Evolutionary conservation across 53 echinoderm and acorn worm species (phyloP).

Genomic region (Echinometra lucunter): DNA sequence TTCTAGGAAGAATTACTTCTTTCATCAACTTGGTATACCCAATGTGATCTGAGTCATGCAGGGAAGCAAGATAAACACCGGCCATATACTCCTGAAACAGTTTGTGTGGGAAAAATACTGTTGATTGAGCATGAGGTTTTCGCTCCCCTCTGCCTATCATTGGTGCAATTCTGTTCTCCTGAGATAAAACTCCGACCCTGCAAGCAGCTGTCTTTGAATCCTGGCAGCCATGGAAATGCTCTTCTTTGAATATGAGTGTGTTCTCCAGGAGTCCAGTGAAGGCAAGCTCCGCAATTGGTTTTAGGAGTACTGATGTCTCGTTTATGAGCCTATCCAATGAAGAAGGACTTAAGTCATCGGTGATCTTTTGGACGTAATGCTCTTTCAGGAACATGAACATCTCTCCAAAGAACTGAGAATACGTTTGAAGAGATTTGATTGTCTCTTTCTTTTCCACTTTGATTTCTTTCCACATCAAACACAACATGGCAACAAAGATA

Average conservation of each 20-base stretch:
- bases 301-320: background rate
- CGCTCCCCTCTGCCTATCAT: background rate
- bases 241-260: background rate
- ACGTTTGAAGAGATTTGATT: background rate
- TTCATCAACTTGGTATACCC: no score
- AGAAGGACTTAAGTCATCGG: no score
- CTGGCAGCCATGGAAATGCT: background rate
- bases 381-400: slow-evolving; percentile 12
- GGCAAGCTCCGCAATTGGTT: background rate
- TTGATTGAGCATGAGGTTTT: no score
- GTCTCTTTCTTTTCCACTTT: no score
- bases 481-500: background rate
- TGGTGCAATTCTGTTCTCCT: background rate
- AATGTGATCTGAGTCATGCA: no score
- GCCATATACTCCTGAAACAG: slow-evolving; percentile 52
- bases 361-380: background rate
- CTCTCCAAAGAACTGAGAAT: background rate
- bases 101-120: slow-evolving; percentile 29
- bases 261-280: background rate
- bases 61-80: no score
- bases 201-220: background rate
- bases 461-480: no score
- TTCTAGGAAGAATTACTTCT: no score
- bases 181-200: background rate
- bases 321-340: no score